Conservation (phyloP, 1,140 invertebrate species). For the Danaus plexippus region DNA sequence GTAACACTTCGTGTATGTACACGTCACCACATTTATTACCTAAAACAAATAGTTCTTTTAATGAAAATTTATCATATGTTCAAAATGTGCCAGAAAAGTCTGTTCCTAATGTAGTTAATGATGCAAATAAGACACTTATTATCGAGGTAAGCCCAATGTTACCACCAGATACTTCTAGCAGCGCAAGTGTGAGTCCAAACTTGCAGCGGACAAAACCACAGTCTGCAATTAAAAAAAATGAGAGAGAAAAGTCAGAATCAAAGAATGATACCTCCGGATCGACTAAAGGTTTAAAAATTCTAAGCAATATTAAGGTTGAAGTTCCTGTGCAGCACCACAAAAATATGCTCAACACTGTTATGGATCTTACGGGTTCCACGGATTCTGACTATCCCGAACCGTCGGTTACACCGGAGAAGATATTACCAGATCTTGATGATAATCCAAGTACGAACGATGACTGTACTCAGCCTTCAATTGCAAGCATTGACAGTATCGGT, state of each 20-base stretch:
- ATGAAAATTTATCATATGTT: slow-evolving; percentile 30
- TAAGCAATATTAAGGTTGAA: slow-evolving; percentile 70
- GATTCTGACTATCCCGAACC: slow-evolving; percentile 45
- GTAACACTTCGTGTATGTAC: slow-evolving; percentile 59
- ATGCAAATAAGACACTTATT: slow-evolving; percentile 54
- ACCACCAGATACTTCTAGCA: slow-evolving; percentile 10
- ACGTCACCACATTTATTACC: slow-evolving; percentile 42
- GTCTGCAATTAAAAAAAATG: slow-evolving; percentile 17
- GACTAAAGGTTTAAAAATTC: slow-evolving; percentile 64
- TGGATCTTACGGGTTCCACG: slow-evolving; percentile 60
- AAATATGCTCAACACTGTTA: slow-evolving; percentile 59
- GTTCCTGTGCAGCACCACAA: slow-evolving; percentile 63
- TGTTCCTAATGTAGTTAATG: slow-evolving; percentile 28
- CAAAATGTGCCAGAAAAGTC: slow-evolving; percentile 30
- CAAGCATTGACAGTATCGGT: slow-evolving; percentile 34
- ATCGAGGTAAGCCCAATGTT: slow-evolving; percentile 58
- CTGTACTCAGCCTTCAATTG: slow-evolving; percentile 29
- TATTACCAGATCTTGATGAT: slow-evolving; percentile 58
- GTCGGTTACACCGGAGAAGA: slow-evolving; percentile 43
- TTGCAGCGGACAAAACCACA: slow-evolving; percentile 8
- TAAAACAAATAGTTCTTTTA: slow-evolving; percentile 39
- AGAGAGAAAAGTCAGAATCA: slow-evolving; percentile 28
- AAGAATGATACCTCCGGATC: slow-evolving; percentile 36
- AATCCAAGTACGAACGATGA: slow-evolving; percentile 29
- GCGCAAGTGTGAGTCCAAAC: slow-evolving; percentile 8